Conservation (phyloP, 2,113 vertebrate genomes). For the Paracanthobrama guichenoti region DNA sequence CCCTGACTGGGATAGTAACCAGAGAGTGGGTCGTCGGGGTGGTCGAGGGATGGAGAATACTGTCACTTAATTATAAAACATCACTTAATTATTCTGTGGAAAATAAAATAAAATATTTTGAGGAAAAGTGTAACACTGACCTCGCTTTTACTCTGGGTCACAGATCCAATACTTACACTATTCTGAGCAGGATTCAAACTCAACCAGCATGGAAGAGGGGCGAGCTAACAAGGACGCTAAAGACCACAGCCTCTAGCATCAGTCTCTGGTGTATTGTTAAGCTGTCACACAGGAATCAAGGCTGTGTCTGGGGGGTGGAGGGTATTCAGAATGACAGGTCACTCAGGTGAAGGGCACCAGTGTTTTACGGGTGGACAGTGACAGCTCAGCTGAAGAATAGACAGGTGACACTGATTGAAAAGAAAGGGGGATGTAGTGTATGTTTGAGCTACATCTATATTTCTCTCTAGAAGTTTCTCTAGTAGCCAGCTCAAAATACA, state of each 20-base stretch:
- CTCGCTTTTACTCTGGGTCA: too few relatives aligned
- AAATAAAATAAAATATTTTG: too few relatives aligned
- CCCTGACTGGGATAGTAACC: too few relatives aligned
- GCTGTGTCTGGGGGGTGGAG: conserved; percentile 26
- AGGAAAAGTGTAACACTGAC: too few relatives aligned
- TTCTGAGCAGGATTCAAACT: neutral
- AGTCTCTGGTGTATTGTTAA: conserved; percentile 44
- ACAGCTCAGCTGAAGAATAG: conserved; percentile 39
- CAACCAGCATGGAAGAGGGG: neutral
- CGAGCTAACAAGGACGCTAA: neutral
- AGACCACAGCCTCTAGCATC: neutral
- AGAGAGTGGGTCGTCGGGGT: too few relatives aligned
- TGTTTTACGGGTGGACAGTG: conserved; percentile 42
- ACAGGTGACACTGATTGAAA: conserved; percentile 43
- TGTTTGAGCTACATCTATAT: neutral
- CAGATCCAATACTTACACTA: neutral
- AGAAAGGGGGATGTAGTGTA: neutral
- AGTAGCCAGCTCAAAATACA: neutral
- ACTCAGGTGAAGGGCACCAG: conserved; percentile 47
- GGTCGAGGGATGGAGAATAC: too few relatives aligned
- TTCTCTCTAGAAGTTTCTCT: neutral
- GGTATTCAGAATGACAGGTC: conserved; percentile 50
- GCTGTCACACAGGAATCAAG: conserved; percentile 34
- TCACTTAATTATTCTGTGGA: too few relatives aligned
- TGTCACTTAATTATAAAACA: too few relatives aligned